A percentile compares a stretch with the other conserved stretches of the same genome.
These are phyloP conservation scores for Caerostris darwini DNA, from an alignment of 1,140 invertebrate genomes.

Conservation along the genomic window DNA sequence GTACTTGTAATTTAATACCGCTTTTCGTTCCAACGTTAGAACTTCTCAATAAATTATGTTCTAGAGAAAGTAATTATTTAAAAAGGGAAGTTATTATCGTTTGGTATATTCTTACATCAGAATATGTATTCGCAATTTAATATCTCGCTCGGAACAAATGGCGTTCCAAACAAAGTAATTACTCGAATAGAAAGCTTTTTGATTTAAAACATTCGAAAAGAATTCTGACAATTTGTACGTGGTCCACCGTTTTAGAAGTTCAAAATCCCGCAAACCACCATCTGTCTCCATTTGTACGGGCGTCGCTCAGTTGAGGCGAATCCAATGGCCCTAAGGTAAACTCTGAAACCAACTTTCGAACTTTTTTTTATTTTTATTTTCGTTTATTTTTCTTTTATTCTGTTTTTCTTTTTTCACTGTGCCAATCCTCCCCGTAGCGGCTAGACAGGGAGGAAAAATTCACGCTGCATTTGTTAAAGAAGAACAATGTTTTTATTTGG, in stretches of 20 bases:
- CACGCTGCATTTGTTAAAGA: constrained; percentile 35
- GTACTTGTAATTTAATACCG: not conserved
- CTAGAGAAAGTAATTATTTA: not conserved
- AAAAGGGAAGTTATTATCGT: not conserved
- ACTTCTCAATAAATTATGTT: not conserved
- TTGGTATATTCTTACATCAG: not conserved
- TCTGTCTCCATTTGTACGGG: constrained; percentile 73
- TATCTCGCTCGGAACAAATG: not conserved
- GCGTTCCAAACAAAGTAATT: not conserved
- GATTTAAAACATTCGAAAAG: not conserved
- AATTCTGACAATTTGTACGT: constrained; percentile 20
- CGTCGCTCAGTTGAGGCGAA: constrained; percentile 51
- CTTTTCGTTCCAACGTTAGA: not conserved
- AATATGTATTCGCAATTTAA: not conserved
- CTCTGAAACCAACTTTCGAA: constrained; percentile 62
- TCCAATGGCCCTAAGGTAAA: constrained; percentile 72
- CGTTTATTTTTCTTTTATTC: constrained; percentile 26
- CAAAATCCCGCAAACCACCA: constrained; percentile 55
- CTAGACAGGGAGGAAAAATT: constrained; percentile 28
- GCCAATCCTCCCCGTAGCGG: not conserved
- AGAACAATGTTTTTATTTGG: constrained; percentile 64
- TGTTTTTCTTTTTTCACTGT: constrained; percentile 3
- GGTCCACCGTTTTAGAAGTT: constrained; percentile 32
- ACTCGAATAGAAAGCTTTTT: not conserved
- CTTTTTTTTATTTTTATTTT: constrained; percentile 39